Base-by-base conservation (phyloP, 1,140 invertebrate species). In the Cepaea nemoralis region DNA sequence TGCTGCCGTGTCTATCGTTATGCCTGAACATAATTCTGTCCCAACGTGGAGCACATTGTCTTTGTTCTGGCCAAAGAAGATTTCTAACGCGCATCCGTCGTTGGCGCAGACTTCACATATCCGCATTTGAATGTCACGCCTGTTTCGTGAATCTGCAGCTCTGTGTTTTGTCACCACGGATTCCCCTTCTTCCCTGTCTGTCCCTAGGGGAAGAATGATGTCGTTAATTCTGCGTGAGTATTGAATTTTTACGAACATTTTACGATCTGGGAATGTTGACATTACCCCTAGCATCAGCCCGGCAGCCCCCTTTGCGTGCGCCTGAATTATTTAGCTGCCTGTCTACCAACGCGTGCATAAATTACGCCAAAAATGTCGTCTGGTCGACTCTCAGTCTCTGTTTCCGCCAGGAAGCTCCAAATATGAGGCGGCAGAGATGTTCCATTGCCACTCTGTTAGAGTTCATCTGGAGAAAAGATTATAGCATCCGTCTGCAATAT, bases 191-290 rank as follows among this genome's bases (percentile, higher is more conserved):
- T 70, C 27, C 31, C 16, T 35, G 19, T n/a, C 19, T 39, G 67
- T 69, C 5, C 69, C 69, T 5, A 5, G 0, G 69, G 69, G 69
- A 40, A 19, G 22, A 37, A 70, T 70, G 69, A 10, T 40, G 37
- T 5, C 40, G 69, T 39, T 70, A 40, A 42, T 42, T 42, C 69
- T 39, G 69, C 1, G 3, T n/a, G 8, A 70, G 69, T 42, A 37
- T 39, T 39, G 69, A 70, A 22, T 2, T 40, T 22, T 70, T 39
- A 5, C 2, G 69, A 39, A n/a, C 12, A 22, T 70, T 70, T 70
- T 70, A 70, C 37, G 69, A 40, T 27, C 40, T 40, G 69, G 69
- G 39, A 70, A 40, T 70, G 33, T 70, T 37, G 69, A 40, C 24
- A 42, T 70, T 37, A 70, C 35, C n/a, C 1, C 27, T 6, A 39